phyloP scores from a whole-genome alignment of 2,888 invertebrate genomes.

The Linnaemya vulpina region DNA sequence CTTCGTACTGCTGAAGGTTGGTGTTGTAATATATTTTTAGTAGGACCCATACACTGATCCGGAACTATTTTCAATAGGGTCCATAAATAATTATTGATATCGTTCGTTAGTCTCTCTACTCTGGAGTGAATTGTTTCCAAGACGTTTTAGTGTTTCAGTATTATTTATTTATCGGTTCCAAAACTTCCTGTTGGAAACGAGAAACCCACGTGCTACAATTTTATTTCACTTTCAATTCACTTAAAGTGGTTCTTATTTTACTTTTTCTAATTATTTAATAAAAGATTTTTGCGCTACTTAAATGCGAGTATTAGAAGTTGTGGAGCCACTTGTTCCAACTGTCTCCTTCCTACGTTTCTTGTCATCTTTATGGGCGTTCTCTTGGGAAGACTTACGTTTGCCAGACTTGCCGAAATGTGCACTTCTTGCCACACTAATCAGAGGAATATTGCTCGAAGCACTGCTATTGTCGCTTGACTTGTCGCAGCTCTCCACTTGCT shows the following conservation, averaged over 20 bases:
- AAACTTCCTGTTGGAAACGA: too few species aligned
- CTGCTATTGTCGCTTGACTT: background rate
- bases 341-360: conserved; percentile 62
- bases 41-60: too few species aligned
- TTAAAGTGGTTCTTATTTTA: conserved; percentile 29
- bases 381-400: conserved; percentile 56
- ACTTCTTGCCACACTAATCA: conserved; percentile 12
- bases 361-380: conserved; percentile 43
- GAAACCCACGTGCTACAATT: background rate
- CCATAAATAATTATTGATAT: too few species aligned
- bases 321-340: background rate
- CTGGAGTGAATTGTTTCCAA: too few species aligned
- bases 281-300: conserved; percentile 5
- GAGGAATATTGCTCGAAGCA: conserved; percentile 12
- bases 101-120: too few species aligned
- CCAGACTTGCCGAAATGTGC: conserved; percentile 4
- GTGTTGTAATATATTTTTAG: too few species aligned
- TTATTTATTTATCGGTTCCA: too few species aligned
- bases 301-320: conserved; percentile 40
- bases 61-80: too few species aligned
- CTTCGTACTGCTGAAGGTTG: too few species aligned
- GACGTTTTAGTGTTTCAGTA: too few species aligned
- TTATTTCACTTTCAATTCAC: conserved; percentile 42
- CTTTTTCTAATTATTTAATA: background rate
- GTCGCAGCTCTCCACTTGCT: conserved; percentile 65